Evolutionary conservation across 1,140 invertebrate species (phyloP).

Genomic region (Liolophura sinensis): DNA sequence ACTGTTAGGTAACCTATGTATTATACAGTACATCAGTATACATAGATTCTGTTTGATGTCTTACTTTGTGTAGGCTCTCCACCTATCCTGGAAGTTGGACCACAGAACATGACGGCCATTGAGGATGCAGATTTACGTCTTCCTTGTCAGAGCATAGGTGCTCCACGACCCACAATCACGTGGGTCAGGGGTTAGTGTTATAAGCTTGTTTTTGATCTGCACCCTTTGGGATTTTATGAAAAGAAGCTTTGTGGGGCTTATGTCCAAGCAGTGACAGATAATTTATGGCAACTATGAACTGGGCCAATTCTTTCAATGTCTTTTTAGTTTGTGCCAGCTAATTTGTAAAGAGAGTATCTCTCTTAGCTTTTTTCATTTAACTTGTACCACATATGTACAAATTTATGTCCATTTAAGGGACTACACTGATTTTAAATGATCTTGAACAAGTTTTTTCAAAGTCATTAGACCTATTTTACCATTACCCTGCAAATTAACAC

Average conservation of each 20-base stretch:
- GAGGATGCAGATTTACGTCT: conserved; percentile 91
- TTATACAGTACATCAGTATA: neutral
- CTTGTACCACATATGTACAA: too few relatives aligned
- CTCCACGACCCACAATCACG: conserved; percentile 86
- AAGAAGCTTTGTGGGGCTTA: neutral
- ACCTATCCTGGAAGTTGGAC: conserved; percentile 60
- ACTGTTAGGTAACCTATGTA: too few relatives aligned
- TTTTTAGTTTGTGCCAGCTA: neutral
- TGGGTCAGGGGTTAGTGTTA: conserved; percentile 68
- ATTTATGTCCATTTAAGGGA: too few relatives aligned
- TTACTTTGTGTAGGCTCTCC: conserved; percentile 34
- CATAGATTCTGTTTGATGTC: conserved; percentile 4
- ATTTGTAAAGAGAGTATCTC: neutral
- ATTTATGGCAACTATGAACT: neutral
- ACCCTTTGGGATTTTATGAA: neutral
- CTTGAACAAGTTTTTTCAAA: neutral
- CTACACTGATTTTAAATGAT: neutral
- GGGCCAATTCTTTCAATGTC: neutral
- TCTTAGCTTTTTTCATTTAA: too few relatives aligned
- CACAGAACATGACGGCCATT: conserved; percentile 83
- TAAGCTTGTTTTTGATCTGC: conserved; percentile 38
- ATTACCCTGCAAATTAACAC: neutral
- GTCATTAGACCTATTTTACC: neutral
- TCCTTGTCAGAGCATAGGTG: conserved; percentile 81
- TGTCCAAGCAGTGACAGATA: neutral